phyloP scores from a whole-genome alignment of 2,113 vertebrate species.

The Cryptomyrus ogoouensis region DNA sequence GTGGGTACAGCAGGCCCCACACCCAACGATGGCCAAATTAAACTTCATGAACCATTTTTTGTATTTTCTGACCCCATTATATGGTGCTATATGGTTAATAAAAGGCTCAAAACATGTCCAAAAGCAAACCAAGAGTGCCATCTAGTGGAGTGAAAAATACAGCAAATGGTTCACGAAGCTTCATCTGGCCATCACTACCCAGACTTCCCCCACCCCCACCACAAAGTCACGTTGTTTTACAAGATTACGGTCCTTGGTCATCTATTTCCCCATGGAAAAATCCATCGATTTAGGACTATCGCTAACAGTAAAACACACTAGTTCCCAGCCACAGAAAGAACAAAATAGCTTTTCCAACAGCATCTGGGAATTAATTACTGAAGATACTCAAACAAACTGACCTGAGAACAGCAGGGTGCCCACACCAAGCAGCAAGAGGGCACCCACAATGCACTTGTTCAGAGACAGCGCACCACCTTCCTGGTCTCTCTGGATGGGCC shows the following conservation, averaged over 20 bases:
- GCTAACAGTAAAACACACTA: background rate
- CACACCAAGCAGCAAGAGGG: conserved; percentile 69
- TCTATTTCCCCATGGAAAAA: background rate
- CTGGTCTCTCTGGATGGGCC: conserved; percentile 39
- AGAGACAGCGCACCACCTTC: conserved; percentile 57
- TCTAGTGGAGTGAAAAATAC: background rate
- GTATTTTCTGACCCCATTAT: background rate
- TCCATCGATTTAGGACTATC: background rate
- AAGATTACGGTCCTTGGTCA: background rate
- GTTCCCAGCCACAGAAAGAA: background rate
- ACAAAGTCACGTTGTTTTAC: background rate
- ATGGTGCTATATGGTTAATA: background rate
- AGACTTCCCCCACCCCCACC: background rate
- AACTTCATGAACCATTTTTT: background rate
- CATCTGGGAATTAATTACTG: background rate
- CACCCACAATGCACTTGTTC: conserved; percentile 70
- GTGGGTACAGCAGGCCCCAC: background rate
- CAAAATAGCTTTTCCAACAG: background rate
- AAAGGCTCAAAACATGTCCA: background rate
- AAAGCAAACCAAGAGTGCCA: background rate
- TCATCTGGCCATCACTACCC: background rate
- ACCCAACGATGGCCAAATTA: background rate
- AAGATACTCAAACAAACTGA: conserved; percentile 48
- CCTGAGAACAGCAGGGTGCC: conserved; percentile 72
- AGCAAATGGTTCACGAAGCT: background rate